Evolutionary conservation across 2,888 invertebrate species (phyloP), one percentile per base, ranked within the genome.

Genomic region (Abscondita cerata): DNA sequence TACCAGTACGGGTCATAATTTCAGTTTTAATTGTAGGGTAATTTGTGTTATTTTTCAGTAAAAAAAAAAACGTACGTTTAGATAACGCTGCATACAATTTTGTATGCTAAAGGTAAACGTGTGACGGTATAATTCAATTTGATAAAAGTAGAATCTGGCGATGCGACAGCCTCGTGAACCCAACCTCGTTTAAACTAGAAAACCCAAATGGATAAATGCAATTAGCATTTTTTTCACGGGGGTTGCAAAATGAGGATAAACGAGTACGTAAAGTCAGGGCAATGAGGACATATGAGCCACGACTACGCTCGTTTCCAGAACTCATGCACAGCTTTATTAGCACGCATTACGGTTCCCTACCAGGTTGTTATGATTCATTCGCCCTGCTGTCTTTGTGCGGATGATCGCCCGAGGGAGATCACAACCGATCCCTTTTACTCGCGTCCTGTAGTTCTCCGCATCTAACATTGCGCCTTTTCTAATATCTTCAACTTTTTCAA

Each of bases 171-270:
- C 63, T 59, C 62, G 68, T 63, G 62, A 67, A 63, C 68, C 67
- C 63, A 67, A 67, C 60, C 68, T 71, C 71, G 72, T 74, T 75
- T 73, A 73, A 74, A 74, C 70, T 74, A 75, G 74, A 73, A 75
- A 76, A 75, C 75, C 73, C 70, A 75, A 76, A 75, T 76, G 75
- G 74, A 75, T 74, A 74, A 75, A 75, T 72, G 74, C 74, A 76
- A 76, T 76, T 76, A 76, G 74, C 70, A 73, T 75, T 75, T 75
- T 70, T 75, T 75, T 72, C 71, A 70, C 70, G 72, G 69, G 70
- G 67, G 69, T 67, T 59, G 52, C 59, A 59, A 70, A 76, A 76
- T 76, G 73, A 76, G 74, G 69, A 76, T 75, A 71, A 74, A 76
- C 76, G 75, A 70, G 73, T 70, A 72, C 72, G 74, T 74, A 72